Percentiles rank a stretch among this genome's conserved stretches.
phyloP scores from a whole-genome alignment of 2,888 invertebrate genomes.

The Aethes cnicana region DNA sequence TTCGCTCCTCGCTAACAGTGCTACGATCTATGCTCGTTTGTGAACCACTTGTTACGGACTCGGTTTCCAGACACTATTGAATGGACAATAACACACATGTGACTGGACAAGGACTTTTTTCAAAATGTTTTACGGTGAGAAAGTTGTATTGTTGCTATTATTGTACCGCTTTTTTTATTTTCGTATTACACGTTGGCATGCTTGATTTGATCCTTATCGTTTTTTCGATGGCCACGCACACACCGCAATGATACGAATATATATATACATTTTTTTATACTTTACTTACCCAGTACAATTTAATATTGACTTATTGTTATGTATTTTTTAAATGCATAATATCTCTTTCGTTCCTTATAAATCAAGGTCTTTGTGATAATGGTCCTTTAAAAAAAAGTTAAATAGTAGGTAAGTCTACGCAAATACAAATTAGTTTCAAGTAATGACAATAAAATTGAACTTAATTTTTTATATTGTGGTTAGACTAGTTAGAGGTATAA shows the following conservation, averaged over 20 bases:
- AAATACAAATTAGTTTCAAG: too few relatives aligned
- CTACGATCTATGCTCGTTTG: slow-evolving; percentile 58
- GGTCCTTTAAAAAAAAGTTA: too few relatives aligned
- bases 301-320: too few relatives aligned
- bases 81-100: slow-evolving; percentile 68
- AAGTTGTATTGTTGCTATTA: slow-evolving; percentile 51
- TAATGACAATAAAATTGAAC: too few relatives aligned
- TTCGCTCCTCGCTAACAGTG: slow-evolving; percentile 39
- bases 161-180: slow-evolving; percentile 58
- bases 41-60: slow-evolving; percentile 67
- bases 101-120: slow-evolving; percentile 64
- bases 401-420: too few relatives aligned
- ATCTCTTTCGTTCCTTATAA: too few relatives aligned
- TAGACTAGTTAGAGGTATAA: too few relatives aligned
- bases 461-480: too few relatives aligned
- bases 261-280: neutral
- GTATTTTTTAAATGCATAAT: too few relatives aligned
- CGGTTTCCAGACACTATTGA: slow-evolving; percentile 56
- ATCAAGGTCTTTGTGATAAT: too few relatives aligned
- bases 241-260: slow-evolving; percentile 58
- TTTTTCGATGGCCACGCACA: slow-evolving; percentile 63
- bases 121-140: slow-evolving; percentile 82
- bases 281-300: neutral
- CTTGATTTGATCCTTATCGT: slow-evolving; percentile 60
- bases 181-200: slow-evolving; percentile 68